A percentile compares a stretch with the other conserved stretches of the same genome.
Conservation (phyloP, 2,888 invertebrate species). For the Mythimna albipuncta region DNA sequence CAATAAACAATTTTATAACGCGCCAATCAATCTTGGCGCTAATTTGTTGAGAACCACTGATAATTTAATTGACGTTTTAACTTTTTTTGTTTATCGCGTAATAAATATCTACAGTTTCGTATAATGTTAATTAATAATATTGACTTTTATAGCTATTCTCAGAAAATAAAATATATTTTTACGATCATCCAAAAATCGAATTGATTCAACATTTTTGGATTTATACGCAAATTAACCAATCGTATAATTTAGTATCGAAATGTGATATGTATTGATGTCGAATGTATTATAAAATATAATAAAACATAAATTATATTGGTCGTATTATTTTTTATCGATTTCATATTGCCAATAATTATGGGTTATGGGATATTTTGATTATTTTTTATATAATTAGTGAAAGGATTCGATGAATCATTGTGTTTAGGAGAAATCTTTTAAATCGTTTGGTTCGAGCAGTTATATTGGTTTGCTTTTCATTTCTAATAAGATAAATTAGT, state of each 20-base stretch:
- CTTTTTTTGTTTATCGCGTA: slow-evolving; percentile 50
- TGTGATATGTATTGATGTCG: slow-evolving; percentile 57
- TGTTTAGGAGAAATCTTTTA: neutral
- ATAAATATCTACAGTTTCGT: slow-evolving; percentile 49
- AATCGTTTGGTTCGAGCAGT: neutral
- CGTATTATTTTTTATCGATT: slow-evolving; percentile 35
- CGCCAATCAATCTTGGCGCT: slow-evolving; percentile 37
- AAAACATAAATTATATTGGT: slow-evolving; percentile 41
- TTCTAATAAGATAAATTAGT: too few relatives aligned
- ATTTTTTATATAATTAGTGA: slow-evolving; percentile 32
- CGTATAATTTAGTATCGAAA: slow-evolving; percentile 53
- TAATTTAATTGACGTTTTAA: slow-evolving; percentile 51
- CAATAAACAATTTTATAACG: slow-evolving; percentile 36
- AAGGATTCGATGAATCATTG: slow-evolving; percentile 4
- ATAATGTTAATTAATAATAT: slow-evolving; percentile 63
- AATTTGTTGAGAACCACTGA: slow-evolving; percentile 45
- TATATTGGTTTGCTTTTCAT: too few relatives aligned
- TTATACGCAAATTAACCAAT: slow-evolving; percentile 49
- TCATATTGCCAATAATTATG: slow-evolving; percentile 29
- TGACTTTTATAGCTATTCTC: slow-evolving; percentile 56
- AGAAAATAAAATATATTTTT: slow-evolving; percentile 54
- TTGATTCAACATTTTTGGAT: slow-evolving; percentile 43
- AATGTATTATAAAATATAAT: slow-evolving; percentile 49
- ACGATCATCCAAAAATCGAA: slow-evolving; percentile 51
- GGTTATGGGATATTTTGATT: slow-evolving; percentile 27